Percentiles rank a stretch among this genome's conserved stretches.
These are phyloP conservation scores for Cephus rjabovi DNA, from an alignment of 2,888 invertebrate genomes.

Conservation along the genomic window DNA sequence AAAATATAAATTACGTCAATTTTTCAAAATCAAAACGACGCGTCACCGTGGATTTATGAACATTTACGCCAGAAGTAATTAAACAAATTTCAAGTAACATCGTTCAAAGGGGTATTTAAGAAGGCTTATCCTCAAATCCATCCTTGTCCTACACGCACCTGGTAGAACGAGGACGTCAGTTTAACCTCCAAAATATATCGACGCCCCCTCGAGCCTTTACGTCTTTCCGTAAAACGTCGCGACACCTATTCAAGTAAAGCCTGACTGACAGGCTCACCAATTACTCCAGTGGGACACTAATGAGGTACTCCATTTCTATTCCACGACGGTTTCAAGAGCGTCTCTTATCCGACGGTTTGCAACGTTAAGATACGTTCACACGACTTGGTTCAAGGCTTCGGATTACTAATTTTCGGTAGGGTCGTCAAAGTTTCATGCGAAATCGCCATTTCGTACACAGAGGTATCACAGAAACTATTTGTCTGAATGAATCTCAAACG, in stretches of 20 bases:
- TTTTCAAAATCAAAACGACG: not conserved
- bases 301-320: conserved; percentile 1
- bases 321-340: not conserved
- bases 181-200: not conserved
- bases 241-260: not conserved
- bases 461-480: not conserved
- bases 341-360: not conserved
- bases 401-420: not conserved
- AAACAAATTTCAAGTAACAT: no score
- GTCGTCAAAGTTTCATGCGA: not conserved
- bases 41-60: not conserved
- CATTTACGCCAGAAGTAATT: no score
- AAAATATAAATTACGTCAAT: no score
- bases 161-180: not conserved
- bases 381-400: not conserved
- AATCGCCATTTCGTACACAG: not conserved
- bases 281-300: not conserved
- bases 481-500: no score
- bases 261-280: conserved; percentile 2
- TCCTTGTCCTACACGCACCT: not conserved
- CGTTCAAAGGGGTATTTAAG: no score
- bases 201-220: not conserved
- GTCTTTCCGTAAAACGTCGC: not conserved
- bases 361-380: not conserved
- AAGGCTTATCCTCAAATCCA: no score